Evolutionary conservation across 2,113 vertebrate genomes (phyloP).

Genomic region (Sterna hirundo): DNA sequence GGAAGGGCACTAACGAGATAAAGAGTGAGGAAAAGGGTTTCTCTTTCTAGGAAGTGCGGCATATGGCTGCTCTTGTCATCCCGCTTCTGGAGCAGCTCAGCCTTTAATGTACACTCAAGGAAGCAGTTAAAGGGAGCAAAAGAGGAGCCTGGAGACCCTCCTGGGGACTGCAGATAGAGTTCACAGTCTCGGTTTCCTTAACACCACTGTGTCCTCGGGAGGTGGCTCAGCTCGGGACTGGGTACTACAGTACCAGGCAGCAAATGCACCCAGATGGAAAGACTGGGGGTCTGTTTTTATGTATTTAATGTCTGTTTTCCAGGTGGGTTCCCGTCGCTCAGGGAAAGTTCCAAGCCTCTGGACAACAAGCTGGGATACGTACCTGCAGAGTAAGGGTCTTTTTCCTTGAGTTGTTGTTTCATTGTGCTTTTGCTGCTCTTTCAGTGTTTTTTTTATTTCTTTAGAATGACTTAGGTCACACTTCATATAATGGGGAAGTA

Average conservation of each 20-base stretch:
- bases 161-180: rapidly evolving
- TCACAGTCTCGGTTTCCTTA: neutral
- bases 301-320: neutral
- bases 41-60: neutral
- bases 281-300: neutral
- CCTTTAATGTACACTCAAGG: rapidly evolving
- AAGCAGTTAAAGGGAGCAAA: neutral
- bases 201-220: rapidly evolving
- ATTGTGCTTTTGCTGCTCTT: neutral
- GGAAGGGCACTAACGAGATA: neutral
- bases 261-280: rapidly evolving
- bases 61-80: neutral
- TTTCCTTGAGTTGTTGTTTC: neutral
- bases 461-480: neutral
- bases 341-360: neutral
- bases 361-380: slow-evolving; percentile 71
- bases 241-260: rapidly evolving
- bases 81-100: neutral
- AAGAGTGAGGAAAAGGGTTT: neutral
- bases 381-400: slow-evolving; percentile 66
- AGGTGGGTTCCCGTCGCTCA: slow-evolving; percentile 53
- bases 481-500: rapidly evolving
- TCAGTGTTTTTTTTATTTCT: neutral
- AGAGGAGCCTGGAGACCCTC: neutral
- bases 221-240: neutral